phyloP scores from a whole-genome alignment of 64 coral and sea anemone genomes.

The Montipora capricornis region DNA sequence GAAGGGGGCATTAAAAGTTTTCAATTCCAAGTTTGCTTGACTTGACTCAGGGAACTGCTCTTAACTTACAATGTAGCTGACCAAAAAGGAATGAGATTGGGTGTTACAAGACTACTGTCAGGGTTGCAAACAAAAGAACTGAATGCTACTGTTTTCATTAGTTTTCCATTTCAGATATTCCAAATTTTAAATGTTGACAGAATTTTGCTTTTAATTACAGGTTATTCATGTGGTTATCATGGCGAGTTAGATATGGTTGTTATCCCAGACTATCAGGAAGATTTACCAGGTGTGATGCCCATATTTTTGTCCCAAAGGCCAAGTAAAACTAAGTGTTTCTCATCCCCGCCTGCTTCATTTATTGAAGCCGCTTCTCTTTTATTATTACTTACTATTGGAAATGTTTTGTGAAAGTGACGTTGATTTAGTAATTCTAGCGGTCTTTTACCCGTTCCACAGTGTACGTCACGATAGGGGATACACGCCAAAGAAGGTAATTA shows the following conservation, averaged over 20 bases:
- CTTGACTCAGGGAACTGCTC: neutral
- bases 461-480: too few relatives aligned
- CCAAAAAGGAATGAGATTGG: too few relatives aligned
- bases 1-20: too few relatives aligned
- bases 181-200: constrained; percentile 61
- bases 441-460: too few relatives aligned
- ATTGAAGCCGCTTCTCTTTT: neutral
- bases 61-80: constrained; percentile 25
- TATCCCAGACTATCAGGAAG: constrained; percentile 38
- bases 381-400: constrained; percentile 11
- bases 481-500: too few relatives aligned
- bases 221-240: constrained; percentile 44
- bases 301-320: constrained; percentile 57
- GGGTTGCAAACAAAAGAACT: too few relatives aligned
- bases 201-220: constrained; percentile 55
- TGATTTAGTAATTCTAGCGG: too few relatives aligned
- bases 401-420: neutral
- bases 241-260: constrained; percentile 51
- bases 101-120: too few relatives aligned
- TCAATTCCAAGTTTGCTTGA: too few relatives aligned
- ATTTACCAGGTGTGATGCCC: constrained; percentile 38
- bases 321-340: neutral
- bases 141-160: too few relatives aligned
- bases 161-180: neutral
- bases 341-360: too few relatives aligned